Evolutionary conservation across 2,797 vertebrate genomes (phyloP).

Genomic region (Sebastes diaconus): DNA sequence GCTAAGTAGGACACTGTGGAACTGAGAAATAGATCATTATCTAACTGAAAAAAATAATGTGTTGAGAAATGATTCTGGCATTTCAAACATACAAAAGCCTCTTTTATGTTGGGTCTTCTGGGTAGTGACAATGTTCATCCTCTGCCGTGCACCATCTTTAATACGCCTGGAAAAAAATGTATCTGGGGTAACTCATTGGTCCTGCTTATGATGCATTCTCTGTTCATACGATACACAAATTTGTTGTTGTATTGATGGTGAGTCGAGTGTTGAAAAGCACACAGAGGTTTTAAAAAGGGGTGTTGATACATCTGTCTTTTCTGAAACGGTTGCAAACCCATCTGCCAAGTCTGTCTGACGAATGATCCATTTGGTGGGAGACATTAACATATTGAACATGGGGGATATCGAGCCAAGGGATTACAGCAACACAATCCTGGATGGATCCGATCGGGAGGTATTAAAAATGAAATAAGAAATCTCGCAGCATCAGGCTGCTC

Average conservation of each 20-base stretch:
- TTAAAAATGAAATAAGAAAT: slow-evolving; percentile 77
- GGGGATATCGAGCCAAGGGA: slow-evolving; percentile 73
- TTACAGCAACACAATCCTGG: slow-evolving; percentile 70
- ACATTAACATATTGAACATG: slow-evolving; percentile 79
- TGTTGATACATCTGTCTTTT: slow-evolving; percentile 76
- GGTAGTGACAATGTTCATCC: slow-evolving; percentile 63
- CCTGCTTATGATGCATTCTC: slow-evolving; percentile 9
- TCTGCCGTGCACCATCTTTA: slow-evolving; percentile 36
- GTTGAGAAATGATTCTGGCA: slow-evolving; percentile 53
- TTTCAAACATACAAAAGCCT: slow-evolving; percentile 61
- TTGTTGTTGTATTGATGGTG: slow-evolving; percentile 34
- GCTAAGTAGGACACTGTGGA: slow-evolving; percentile 73
- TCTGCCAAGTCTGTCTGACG: slow-evolving; percentile 66
- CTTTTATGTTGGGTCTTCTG: slow-evolving; percentile 66
- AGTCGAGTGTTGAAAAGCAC: slow-evolving; percentile 57
- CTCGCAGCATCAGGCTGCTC: slow-evolving; percentile 45
- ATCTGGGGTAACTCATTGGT: slow-evolving; percentile 30
- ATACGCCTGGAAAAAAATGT: slow-evolving; percentile 36
- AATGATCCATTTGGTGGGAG: slow-evolving; percentile 68
- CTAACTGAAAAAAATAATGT: slow-evolving; percentile 47
- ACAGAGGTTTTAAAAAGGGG: slow-evolving; percentile 47
- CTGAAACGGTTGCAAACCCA: slow-evolving; percentile 59
- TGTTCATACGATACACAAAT: slow-evolving; percentile 23
- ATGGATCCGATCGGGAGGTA: slow-evolving; percentile 67
- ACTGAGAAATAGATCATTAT: slow-evolving; percentile 72